Percentiles rank a stretch among this genome's conserved stretches.
Conservation (phyloP, 2,113 vertebrate genomes). For the Proteles cristata region DNA sequence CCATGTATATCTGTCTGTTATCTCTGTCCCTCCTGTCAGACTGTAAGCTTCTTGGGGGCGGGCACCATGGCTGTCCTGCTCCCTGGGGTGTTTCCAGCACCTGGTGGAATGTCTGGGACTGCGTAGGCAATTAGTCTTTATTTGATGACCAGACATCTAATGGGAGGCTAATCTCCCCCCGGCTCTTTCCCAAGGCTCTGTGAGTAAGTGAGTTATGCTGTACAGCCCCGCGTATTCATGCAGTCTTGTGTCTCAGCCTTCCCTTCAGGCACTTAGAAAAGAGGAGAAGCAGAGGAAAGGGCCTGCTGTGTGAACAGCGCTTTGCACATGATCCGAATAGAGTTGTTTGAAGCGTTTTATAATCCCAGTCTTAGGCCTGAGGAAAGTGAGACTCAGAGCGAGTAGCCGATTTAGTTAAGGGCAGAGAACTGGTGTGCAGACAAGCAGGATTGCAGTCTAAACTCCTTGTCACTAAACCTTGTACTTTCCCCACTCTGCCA, state of each 20-base stretch:
- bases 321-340: not conserved
- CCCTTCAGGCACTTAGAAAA: not conserved
- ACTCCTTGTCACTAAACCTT: not conserved
- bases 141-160: not conserved
- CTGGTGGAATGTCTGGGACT: not conserved
- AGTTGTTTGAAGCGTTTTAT: not conserved
- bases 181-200: not conserved
- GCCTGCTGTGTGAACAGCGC: not conserved
- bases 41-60: not conserved
- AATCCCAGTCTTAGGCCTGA: not conserved
- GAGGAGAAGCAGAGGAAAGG: not conserved
- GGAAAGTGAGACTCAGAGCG: not conserved
- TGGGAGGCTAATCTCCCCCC: not conserved
- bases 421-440: not conserved
- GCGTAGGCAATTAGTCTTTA: not conserved
- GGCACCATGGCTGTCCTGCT: not conserved
- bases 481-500: not conserved
- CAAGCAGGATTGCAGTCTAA: not conserved
- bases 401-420: not conserved
- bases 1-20: not conserved
- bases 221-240: not conserved
- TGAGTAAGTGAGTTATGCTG: not conserved
- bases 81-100: not conserved
- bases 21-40: not conserved
- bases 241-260: not conserved